Evolutionary conservation across 2,113 vertebrate species (phyloP).

Genomic region (Syngnathus typhle): DNA sequence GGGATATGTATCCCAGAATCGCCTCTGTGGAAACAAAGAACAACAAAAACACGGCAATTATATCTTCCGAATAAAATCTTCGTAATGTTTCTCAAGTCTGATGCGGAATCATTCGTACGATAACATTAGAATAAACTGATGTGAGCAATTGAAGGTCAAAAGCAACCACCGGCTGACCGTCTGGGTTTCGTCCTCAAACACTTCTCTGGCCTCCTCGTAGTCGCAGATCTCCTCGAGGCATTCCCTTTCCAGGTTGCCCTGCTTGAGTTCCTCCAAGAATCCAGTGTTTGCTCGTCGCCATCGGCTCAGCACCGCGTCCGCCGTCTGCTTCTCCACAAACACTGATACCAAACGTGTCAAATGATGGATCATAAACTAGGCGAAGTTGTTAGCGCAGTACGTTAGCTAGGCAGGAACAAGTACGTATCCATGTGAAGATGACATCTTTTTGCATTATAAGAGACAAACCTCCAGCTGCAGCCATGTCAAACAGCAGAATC

Average conservation of each 20-base stretch:
- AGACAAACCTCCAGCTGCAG: conserved; percentile 39
- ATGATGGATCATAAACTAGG: not conserved
- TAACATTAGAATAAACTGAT: too few species aligned
- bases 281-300: conserved; percentile 73
- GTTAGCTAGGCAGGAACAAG: not conserved
- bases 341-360: conserved; percentile 35
- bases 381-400: not conserved
- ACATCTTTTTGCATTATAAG: not conserved
- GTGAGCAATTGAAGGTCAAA: not conserved
- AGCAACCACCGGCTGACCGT: conserved; percentile 40
- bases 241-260: conserved; percentile 85
- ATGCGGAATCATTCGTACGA: too few species aligned
- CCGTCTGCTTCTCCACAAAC: conserved; percentile 46
- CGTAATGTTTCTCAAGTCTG: too few species aligned
- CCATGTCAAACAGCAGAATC: not conserved
- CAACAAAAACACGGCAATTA: not conserved
- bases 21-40: conserved; percentile 38
- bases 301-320: conserved; percentile 39
- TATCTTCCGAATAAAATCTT: too few species aligned
- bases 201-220: conserved; percentile 84
- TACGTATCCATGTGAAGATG: not conserved
- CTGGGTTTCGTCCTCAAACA: conserved; percentile 69
- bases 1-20: conserved; percentile 57
- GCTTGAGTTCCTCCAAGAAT: conserved; percentile 72
- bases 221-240: conserved; percentile 81